Evolutionary conservation across 2,797 vertebrate species (phyloP), one percentile per base, ranked within the genome.

Genomic region (Malurus leucopterus): DNA sequence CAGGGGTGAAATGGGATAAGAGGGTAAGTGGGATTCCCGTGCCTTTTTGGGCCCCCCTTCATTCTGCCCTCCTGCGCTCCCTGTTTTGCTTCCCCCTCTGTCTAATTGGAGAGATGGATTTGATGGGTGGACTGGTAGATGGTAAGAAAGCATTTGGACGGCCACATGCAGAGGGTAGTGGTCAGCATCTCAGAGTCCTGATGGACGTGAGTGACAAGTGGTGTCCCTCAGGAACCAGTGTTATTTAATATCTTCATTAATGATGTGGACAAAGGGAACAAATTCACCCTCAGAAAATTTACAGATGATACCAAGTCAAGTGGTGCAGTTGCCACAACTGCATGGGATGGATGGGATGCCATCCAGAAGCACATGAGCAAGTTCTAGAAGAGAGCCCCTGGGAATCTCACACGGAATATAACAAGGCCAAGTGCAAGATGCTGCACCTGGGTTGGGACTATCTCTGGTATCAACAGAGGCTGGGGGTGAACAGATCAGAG

Each of bases 331-430:
- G 40, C 40, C 47, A 26, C 21, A 75, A 5, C 47, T 34, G 47
- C 20, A 20, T 29, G 34, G 19, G 6, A 61, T 17, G 17, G 20
- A 34, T 4, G 11, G 20, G 11, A 61, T 21, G 23, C 8, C 24
- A 46, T 29, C 38, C 46, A 59, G 15, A 40, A 29, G 11, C 2
- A 14, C 23, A 2, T 30, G 32, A 24, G 40, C 8, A 53, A 53
- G 19, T 7, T 59, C 46, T 8, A 6, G 7, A 11, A 24, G 8
- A 40, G 3, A 2, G 6, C 4, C 8, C 23, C 24, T 5, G 10
- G 16, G 1, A 46, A 21, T 20, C 20, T 11, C 2, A 21, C 1
- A 6, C 8, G 10, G 13, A 41, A 30, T 51, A 40, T 6, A 51
- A 9, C 18, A 36, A 36, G 6, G 21, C 38, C 46, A 69, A 16